phyloP scores from a whole-genome alignment of 2,888 invertebrate species.

The Disparrhopalites patrizii region DNA sequence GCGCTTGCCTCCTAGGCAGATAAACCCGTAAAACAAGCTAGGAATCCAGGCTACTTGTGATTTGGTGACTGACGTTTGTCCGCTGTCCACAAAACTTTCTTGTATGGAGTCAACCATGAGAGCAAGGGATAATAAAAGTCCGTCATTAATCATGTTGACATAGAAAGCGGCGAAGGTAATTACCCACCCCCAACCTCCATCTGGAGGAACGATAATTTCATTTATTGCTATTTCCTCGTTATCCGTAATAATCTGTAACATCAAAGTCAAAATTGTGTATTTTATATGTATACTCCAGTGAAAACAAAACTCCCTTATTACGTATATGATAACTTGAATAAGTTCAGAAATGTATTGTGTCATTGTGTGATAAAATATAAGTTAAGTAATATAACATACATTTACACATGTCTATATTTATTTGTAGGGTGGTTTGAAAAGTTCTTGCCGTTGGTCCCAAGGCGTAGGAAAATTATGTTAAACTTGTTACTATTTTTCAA shows the following conservation, averaged over 20 bases:
- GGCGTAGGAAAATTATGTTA: too few species aligned
- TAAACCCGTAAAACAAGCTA: constrained; percentile 85
- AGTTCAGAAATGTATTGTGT: too few species aligned
- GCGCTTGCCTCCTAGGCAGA: constrained; percentile 70
- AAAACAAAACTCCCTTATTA: too few species aligned
- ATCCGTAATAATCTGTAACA: constrained; percentile 31
- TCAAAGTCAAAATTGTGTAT: neutral
- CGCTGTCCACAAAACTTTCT: constrained; percentile 16
- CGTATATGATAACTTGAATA: too few species aligned
- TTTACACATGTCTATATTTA: too few species aligned
- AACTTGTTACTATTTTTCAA: too few species aligned
- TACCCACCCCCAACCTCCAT: constrained; percentile 95
- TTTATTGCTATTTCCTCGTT: constrained; percentile 41
- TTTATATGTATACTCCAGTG: too few species aligned
- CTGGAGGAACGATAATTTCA: constrained; percentile 64
- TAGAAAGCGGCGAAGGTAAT: constrained; percentile 86
- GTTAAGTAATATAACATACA: too few species aligned
- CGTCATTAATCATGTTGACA: constrained; percentile 90
- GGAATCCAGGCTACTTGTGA: constrained; percentile 74
- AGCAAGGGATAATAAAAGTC: constrained; percentile 87
- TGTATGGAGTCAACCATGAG: constrained; percentile 56
- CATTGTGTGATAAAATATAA: too few species aligned
- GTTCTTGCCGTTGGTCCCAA: too few species aligned
- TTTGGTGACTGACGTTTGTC: neutral
- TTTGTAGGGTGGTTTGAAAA: too few species aligned